phyloP scores from a whole-genome alignment of 2,888 invertebrate genomes.

The Apodemia mormo region DNA sequence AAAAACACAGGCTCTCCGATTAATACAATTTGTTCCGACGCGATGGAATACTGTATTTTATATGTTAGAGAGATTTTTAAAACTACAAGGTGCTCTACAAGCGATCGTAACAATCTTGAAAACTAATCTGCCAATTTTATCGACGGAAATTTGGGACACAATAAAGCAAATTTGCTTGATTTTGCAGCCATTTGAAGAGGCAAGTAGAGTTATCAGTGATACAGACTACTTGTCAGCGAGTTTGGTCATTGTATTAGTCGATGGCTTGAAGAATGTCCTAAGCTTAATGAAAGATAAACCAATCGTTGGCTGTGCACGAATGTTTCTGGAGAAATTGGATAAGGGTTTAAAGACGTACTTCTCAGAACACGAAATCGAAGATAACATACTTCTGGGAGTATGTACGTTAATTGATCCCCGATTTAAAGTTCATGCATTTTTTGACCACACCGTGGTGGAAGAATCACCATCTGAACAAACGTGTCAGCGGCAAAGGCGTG shows the following conservation, averaged over 20 bases:
- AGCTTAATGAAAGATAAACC: too few relatives aligned
- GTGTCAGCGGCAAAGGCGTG: too few relatives aligned
- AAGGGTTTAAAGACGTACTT: too few relatives aligned
- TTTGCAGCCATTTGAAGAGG: not conserved
- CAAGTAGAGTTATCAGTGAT: not conserved
- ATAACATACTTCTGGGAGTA: too few relatives aligned
- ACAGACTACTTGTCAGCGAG: not conserved
- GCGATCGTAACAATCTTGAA: not conserved
- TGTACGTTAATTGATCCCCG: too few relatives aligned
- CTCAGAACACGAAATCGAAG: too few relatives aligned
- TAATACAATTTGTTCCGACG: too few relatives aligned
- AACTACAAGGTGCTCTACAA: not conserved
- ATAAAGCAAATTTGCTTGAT: not conserved
- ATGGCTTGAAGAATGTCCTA: not conserved
- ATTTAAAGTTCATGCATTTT: too few relatives aligned
- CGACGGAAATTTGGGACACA: not conserved
- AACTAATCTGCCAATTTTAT: not conserved
- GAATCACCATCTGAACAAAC: too few relatives aligned
- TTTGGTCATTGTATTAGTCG: not conserved
- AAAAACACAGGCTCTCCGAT: not conserved
- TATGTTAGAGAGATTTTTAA: conserved; percentile 1
- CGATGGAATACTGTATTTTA: not conserved
- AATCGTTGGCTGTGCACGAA: too few relatives aligned
- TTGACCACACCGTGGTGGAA: too few relatives aligned
- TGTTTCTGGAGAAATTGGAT: too few relatives aligned